Evolutionary conservation across 2,888 invertebrate genomes (phyloP).

Genomic region (Drosophila anomelani): DNA sequence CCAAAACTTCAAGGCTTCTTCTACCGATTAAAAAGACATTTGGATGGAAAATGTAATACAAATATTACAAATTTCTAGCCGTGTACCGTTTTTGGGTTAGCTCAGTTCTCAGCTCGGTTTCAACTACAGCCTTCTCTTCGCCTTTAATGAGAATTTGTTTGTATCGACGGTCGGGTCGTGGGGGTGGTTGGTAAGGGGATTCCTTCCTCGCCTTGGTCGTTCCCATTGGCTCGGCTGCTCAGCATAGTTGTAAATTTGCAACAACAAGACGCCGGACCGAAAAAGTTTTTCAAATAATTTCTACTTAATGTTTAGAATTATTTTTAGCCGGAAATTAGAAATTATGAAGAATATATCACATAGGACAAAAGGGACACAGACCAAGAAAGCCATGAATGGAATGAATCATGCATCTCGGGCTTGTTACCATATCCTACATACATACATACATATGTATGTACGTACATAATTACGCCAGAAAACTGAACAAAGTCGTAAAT

Average conservation of each 20-base stretch:
- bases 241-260: slow-evolving; percentile 77
- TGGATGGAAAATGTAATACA: not conserved
- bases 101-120: slow-evolving; percentile 52
- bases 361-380: slow-evolving; percentile 37
- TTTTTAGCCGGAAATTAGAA: slow-evolving; percentile 77
- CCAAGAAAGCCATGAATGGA: slow-evolving; percentile 19
- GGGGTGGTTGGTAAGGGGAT: slow-evolving; percentile 16
- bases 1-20: too few relatives aligned
- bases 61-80: not conserved
- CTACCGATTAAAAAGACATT: too few relatives aligned
- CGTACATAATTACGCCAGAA: slow-evolving; percentile 55
- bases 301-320: slow-evolving; percentile 83
- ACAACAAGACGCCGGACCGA: slow-evolving; percentile 38
- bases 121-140: slow-evolving; percentile 47
- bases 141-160: slow-evolving; percentile 84
- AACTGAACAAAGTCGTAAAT: slow-evolving; percentile 61
- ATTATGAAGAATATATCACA: slow-evolving; percentile 79
- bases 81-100: slow-evolving; percentile 60
- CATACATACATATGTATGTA: not conserved
- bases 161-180: slow-evolving; percentile 66
- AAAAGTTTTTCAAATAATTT: slow-evolving; percentile 83
- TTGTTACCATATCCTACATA: slow-evolving; percentile 15
- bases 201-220: slow-evolving; percentile 12
- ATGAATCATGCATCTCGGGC: slow-evolving; percentile 57
- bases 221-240: slow-evolving; percentile 33